These are phyloP conservation scores for Imbricaverruca yamaguchii DNA, from an alignment of 2,888 invertebrate genomes.

Conservation along the genomic window DNA sequence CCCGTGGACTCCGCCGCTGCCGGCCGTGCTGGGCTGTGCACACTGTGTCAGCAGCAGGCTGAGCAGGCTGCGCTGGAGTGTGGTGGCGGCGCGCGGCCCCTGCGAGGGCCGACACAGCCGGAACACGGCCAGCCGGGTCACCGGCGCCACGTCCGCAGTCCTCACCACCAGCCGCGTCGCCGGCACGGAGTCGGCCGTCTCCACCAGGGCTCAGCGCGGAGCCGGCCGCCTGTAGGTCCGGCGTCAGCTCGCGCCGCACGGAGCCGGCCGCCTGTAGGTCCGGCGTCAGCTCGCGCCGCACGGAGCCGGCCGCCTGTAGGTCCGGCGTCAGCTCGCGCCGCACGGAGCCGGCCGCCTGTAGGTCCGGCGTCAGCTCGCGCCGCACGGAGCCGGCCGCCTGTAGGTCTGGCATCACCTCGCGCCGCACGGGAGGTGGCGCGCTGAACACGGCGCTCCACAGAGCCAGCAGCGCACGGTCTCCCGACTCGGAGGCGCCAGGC, in stretches of 20 bases:
- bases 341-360: neutral
- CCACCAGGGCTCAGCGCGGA: neutral
- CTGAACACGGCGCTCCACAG: too few relatives aligned
- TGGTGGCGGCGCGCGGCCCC: neutral
- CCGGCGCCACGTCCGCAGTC: neutral
- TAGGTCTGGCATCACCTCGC: neutral
- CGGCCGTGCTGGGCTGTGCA: neutral
- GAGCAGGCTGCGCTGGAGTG: neutral
- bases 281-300: neutral
- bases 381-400: neutral
- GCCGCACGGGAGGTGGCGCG: neutral
- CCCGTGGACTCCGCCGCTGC: neutral
- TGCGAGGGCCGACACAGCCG: neutral
- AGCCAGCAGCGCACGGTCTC: too few relatives aligned
- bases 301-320: neutral
- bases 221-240: neutral
- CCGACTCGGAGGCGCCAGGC: too few relatives aligned
- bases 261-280: neutral
- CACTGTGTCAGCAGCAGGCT: conserved; percentile 9
- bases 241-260: neutral
- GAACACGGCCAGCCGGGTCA: neutral
- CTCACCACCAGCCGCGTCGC: neutral
- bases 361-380: neutral
- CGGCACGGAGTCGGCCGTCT: neutral
- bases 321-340: neutral